Base-by-base conservation (phyloP, 2,888 invertebrate species). In the Parnassius orleans region DNA sequence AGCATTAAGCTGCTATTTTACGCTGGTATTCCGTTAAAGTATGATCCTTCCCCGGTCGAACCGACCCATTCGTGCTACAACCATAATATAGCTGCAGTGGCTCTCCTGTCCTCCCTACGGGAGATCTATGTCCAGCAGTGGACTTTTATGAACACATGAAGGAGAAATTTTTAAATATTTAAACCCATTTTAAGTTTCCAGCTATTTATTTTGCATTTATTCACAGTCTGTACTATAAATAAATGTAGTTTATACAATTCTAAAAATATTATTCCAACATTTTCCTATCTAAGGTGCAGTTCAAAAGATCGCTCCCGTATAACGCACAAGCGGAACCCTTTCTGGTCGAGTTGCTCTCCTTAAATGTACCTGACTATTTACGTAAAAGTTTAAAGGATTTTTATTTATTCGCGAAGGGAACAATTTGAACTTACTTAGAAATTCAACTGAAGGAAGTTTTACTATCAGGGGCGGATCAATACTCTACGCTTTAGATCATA, bases 361-460 rank as follows among this genome's bases (percentile, higher is more conserved):
- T 46, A 15, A 51, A 12, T 43, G 48, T 53, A 53, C 53, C 57
- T 24, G 46, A 12, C 42, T 57, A 56, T 63, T 59, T 54, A 63
- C 57, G 43, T 55, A 43, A 53, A 63, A 63, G 44, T 63, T 63
- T 55, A 59, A 63, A 63, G 63, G 63, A 59, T 63, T 63, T 63
- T 58, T 55, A 63, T 63, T 59, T 63, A 51, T 58, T n/a, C 53
- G 19, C 50, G 62, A 55, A 55, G 51, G 58, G 50, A 44, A 46
- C 33, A 56, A 57, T 44, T 54, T 57, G 47, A 11, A 55, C 42
- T 54, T 55, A 41, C 50, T 51, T 19, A 44, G 54, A 63, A 59
- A 59, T 63, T 63, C 63, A 58, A 59, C 51, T 46, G 54, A 42
- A 46, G 33, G 42, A 50, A 24, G 10, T 56, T 61, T 61, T 44